These are phyloP conservation scores for Aphelinus certus DNA, from an alignment of 1,140 invertebrate species.

Conservation along the genomic window DNA sequence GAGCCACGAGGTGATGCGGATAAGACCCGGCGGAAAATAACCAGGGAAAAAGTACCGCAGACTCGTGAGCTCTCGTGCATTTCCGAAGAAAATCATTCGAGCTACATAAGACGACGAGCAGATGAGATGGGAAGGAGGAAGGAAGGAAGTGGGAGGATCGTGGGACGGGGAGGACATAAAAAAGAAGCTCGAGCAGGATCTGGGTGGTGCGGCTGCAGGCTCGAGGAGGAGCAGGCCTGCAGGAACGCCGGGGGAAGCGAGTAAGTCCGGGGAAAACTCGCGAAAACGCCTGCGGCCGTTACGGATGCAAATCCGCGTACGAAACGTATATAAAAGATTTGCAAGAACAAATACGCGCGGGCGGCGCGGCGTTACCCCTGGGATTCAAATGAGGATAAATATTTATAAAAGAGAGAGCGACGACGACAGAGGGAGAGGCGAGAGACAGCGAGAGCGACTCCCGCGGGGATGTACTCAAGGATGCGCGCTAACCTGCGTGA, in stretches of 20 bases:
- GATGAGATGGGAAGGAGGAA: constrained; percentile 36
- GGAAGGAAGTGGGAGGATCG: constrained; percentile 34
- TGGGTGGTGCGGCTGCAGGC: not conserved
- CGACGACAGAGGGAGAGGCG: constrained; percentile 39
- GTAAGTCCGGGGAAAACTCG: constrained; percentile 37
- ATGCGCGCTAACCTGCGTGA: constrained; percentile 13
- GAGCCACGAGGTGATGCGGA: not conserved
- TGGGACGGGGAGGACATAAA: constrained; percentile 34
- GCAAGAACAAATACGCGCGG: constrained; percentile 56
- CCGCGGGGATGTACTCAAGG: constrained; percentile 26
- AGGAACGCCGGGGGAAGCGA: constrained; percentile 35
- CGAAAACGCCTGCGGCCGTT: constrained; percentile 45
- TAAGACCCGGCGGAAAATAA: not conserved
- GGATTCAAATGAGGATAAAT: constrained; percentile 64
- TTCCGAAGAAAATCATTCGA: constrained; percentile 12
- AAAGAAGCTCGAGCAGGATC: not conserved
- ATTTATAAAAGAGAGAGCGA: constrained; percentile 59
- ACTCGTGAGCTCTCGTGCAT: not conserved
- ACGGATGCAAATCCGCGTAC: constrained; percentile 58
- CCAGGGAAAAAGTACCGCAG: not conserved
- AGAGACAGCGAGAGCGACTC: constrained; percentile 16
- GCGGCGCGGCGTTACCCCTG: constrained; percentile 38
- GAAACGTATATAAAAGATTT: constrained; percentile 59
- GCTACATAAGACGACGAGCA: constrained; percentile 5
- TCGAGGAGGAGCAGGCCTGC: not conserved